Evolutionary conservation across 2,113 vertebrate genomes (phyloP).

Genomic region (Hippotragus niger): DNA sequence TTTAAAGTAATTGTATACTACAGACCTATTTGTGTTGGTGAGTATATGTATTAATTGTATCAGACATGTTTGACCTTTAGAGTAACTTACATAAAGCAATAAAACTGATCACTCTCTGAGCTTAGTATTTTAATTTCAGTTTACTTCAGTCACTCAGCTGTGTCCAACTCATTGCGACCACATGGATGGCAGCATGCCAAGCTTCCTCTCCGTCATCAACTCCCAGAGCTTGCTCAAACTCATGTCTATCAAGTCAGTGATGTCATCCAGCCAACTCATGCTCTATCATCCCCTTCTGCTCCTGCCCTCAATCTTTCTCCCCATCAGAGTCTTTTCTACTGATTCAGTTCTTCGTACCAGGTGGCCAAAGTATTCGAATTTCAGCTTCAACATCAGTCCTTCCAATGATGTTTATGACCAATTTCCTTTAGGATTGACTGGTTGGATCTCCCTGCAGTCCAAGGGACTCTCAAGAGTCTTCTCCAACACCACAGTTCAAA

Average conservation of each 20-base stretch:
- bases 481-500: neutral
- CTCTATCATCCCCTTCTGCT: neutral
- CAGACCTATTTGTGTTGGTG: neutral
- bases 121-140: neutral
- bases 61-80: neutral
- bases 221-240: neutral
- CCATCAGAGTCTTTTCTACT: neutral
- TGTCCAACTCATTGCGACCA: fast-evolving
- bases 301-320: neutral
- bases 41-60: neutral
- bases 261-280: neutral
- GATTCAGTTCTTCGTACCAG: neutral
- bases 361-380: neutral
- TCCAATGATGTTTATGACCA: neutral
- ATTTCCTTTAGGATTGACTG: too few relatives aligned
- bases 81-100: neutral
- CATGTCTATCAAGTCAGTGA: neutral
- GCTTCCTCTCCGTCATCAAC: neutral
- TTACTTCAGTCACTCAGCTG: neutral
- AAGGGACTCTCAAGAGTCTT: neutral
- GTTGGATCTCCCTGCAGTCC: neutral
- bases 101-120: neutral
- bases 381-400: neutral
- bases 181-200: neutral
- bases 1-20: neutral